Base-by-base conservation (phyloP, 2,797 vertebrate species). In the Fistularia commersonii region DNA sequence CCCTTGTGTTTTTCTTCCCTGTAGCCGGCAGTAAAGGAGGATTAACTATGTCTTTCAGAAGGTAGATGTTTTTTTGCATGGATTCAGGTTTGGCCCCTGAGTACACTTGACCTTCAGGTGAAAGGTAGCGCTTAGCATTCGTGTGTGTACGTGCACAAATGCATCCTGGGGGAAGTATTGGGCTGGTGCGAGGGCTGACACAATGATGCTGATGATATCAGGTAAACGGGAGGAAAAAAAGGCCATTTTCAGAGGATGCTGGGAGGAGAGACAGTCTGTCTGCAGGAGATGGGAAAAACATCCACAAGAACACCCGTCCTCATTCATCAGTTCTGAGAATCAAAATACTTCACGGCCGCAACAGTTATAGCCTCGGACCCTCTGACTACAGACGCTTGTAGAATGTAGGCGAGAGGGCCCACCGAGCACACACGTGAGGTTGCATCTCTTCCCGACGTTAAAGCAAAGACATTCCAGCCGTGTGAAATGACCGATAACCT, bases 251-350 rank as follows among this genome's bases (percentile, higher is more conserved):
- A 73, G 39, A 57, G 61, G 48, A 63, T 61, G 57, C 59, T 61
- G 1, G 0, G 15, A 14, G 37, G 32, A 54, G 39, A 59, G 61
- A 8, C 58, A n/a, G 33, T 35, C 40, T 74, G 60, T 64, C 45
- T 58, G 23, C 23, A 32, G 1, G 11, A 50, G 34, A 46, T 14
- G 51, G 42, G 52, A 64, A 74, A 74, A 77, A 61, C 47, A 66
- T 36, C 34, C 6, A 1, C 0, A 42, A 56, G 63, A 74, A 82
- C 68, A 79, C 72, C 49, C 38, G 3, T 58, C 51, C 40, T 72
- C 61, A 64, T 83, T 83, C 73, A 80, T 45, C 1, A 6, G n/a
- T 87, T 86, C 80, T 76, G 32, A 74, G 82, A 87, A 82, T 53
- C 14, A 0, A 54, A 63, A 59, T 48, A 74, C 44, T 66, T 75